Conservation (phyloP, 2,113 vertebrate genomes). For the Delphinus delphis region DNA sequence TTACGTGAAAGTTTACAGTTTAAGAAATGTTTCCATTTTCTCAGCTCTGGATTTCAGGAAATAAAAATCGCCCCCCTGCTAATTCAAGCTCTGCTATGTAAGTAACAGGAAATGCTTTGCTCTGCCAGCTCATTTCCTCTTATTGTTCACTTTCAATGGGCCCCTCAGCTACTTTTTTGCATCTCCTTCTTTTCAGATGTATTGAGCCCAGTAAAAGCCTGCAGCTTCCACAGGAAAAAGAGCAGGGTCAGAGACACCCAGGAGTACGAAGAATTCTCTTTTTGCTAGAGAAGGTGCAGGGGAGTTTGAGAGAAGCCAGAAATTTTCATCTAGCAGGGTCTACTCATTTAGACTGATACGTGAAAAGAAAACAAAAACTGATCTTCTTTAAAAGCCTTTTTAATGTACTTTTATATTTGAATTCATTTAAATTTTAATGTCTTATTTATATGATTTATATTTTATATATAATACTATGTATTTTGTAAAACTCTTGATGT, state of each 20-base stretch:
- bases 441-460: not conserved
- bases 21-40: not conserved
- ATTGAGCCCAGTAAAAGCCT: not conserved
- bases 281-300: not conserved
- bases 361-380: not conserved
- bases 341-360: not conserved
- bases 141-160: constrained; percentile 4
- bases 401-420: not conserved
- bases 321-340: not conserved
- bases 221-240: not conserved
- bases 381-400: not conserved
- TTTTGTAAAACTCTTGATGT: not conserved
- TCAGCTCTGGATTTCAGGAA: constrained; percentile 19
- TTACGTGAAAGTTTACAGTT: not conserved
- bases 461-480: not conserved
- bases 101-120: not conserved
- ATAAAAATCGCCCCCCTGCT: not conserved
- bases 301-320: not conserved
- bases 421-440: not conserved
- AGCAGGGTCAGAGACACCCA: not conserved
- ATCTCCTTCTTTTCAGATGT: not conserved
- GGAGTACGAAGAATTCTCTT: not conserved
- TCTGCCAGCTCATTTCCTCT: not conserved
- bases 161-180: not conserved
- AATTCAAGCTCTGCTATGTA: not conserved